Base-by-base conservation (phyloP, 2,113 vertebrate genomes). In the Pollimyrus isidori region DNA sequence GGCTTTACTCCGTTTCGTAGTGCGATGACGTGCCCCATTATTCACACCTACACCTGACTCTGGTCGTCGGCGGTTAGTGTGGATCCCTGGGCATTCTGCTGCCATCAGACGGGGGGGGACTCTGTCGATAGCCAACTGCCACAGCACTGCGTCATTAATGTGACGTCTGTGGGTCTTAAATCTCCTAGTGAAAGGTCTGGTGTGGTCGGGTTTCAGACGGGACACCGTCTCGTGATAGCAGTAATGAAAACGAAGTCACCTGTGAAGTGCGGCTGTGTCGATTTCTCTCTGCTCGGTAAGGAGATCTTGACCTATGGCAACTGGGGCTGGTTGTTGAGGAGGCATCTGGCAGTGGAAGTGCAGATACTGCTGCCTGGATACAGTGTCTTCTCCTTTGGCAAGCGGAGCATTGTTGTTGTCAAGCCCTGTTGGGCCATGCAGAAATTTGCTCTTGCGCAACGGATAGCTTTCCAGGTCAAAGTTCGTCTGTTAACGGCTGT, bases 391-490 rank as follows among this genome's bases (percentile, higher is more conserved):
- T 39, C 80, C 62, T 49, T 87, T 90, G 73, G 85, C 48, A 80
- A 46, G 48, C 15, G 50, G 39, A n/a, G 46, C 48, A n/a, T 65
- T 88, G 62, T 88, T 73, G 65, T 88, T 73, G 10, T 88, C n/a
- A 88, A 73, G 87, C 46, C 26, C 13, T 35, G 17, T 56, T 89
- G 9, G 50, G 35, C 26, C 82, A 52, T 58, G 39, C 50, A 83
- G 49, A 89, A 73, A 58, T 84, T 7, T 3, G 52, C 42, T 86
- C 82, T 86, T 89, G 89, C 56, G 56, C 30, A 89, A 89, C 13
- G 13, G 39, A 48, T 35, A 46, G 39, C 30, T 65, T 86, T 89
- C 45, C 83, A 86, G 89, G 89, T 89, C 89, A 89, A 86, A 89
- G 89, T 89, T 89, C 89, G 45, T 2, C 65, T 82, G 45, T 17